phyloP scores from a whole-genome alignment of 2,797 vertebrate genomes.

The Varecia variegata region DNA sequence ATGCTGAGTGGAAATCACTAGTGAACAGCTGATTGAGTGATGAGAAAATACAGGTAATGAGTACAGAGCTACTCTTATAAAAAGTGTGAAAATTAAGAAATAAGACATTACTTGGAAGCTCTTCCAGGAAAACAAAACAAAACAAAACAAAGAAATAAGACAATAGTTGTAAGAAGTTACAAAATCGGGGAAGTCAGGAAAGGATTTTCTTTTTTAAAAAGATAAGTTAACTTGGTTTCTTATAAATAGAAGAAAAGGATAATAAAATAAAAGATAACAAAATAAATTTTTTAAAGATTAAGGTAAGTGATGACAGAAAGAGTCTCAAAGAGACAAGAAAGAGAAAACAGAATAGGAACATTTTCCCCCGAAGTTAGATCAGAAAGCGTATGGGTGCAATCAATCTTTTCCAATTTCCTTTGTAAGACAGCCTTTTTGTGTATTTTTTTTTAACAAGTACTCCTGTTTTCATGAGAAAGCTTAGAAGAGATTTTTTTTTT shows the following conservation, averaged over 20 bases:
- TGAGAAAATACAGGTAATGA: background rate
- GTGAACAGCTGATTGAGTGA: background rate
- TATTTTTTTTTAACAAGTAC: background rate
- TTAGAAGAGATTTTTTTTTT: conserved; percentile 48
- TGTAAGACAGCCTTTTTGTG: background rate
- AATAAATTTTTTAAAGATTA: conserved; percentile 8
- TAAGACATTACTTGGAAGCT: too few relatives aligned
- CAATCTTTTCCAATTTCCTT: conserved; percentile 43
- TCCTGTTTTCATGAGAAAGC: conserved; percentile 41
- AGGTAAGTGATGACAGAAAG: background rate
- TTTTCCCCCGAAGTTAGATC: background rate
- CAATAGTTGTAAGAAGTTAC: background rate
- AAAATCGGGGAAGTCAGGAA: conserved; percentile 14
- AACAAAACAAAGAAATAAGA: background rate
- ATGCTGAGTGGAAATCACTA: background rate
- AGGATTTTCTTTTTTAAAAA: background rate
- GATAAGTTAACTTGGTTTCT: background rate
- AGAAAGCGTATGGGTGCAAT: background rate
- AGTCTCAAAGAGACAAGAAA: background rate
- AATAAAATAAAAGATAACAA: background rate
- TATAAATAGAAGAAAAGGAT: conserved; percentile 2
- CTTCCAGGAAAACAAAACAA: too few relatives aligned
- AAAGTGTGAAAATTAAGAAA: background rate
- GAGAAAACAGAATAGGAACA: conserved; percentile 28
- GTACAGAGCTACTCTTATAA: background rate